Evolutionary conservation across 2,797 vertebrate species (phyloP), one percentile per base, ranked within the genome.

Genomic region (Galago senegalensis): DNA sequence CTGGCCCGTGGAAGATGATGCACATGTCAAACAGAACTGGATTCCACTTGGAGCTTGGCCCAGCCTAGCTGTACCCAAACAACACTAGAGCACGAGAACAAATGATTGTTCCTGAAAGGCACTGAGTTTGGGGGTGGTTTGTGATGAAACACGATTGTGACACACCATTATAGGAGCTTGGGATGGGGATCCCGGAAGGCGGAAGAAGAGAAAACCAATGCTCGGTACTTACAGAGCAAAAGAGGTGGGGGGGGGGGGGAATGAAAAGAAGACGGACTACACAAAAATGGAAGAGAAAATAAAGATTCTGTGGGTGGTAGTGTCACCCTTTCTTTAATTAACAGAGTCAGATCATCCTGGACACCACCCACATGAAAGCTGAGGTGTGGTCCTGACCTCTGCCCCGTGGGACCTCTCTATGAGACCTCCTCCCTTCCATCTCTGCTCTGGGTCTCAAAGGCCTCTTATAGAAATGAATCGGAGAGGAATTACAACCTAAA

Each of bases 391-490:
- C 58, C 9, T 46, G 53, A 87, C 56, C 79, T 75, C n/a, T 40
- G 20, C 14, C 23, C 34, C 40, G 9, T 0, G 25, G 17, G 27
- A 58, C 56, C 37, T 60, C 27, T 86, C 89, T 69, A 14, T 31
- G 86, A 6, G 10, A 27, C 37, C 37, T 20, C 25, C 20, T 84
- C 20, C 46, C 43, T 75, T 49, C 43, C 14, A 81, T 34, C 56
- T 81, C 61, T 84, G 18, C 37, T 77, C 86, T 58, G 40, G 31
- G 21, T 95, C 60, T 81, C 80, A 80, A 86, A 56, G 75, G 63
- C 53, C 83, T 96, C 96, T 76, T 18, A 69, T 8, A 70, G 53
- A 94, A 96, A 93, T 65, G n/a, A 82, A 72, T 20, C 34, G n/a
- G 43, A 91, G 94, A 83, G 21, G 18, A 87, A 87, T 93, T 75